Evolutionary conservation across 1,140 invertebrate genomes (phyloP).

Genomic region (Asbolus verrucosus): DNA sequence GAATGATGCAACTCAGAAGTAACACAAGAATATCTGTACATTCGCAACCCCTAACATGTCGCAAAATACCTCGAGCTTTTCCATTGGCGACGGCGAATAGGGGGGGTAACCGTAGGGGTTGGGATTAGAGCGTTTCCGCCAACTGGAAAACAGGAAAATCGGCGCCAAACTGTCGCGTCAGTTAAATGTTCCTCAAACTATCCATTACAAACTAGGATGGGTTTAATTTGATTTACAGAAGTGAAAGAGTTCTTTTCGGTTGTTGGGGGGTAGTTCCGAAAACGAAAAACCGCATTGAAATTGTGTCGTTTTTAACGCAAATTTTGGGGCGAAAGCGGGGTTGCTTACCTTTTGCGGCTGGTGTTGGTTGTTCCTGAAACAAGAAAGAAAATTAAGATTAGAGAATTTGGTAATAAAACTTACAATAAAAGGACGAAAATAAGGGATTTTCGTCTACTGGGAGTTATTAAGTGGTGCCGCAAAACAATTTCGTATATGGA

Average conservation of each 20-base stretch:
- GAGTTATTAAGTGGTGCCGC: background rate
- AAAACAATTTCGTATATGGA: background rate
- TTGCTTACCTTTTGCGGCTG: slow-evolving; percentile 20
- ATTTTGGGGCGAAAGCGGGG: background rate
- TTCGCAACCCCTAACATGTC: slow-evolving; percentile 43
- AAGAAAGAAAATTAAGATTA: slow-evolving; percentile 9
- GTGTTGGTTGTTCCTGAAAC: slow-evolving; percentile 9
- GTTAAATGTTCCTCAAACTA: slow-evolving; percentile 51
- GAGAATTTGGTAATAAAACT: slow-evolving; percentile 2
- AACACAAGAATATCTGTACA: slow-evolving; percentile 47
- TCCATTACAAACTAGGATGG: slow-evolving; percentile 55
- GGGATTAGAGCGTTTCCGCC: slow-evolving; percentile 45
- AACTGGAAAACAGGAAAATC: slow-evolving; percentile 47
- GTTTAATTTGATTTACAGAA: slow-evolving; percentile 51
- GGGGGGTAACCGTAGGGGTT: slow-evolving; percentile 44
- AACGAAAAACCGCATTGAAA: too few species aligned
- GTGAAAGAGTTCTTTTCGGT: slow-evolving; percentile 24
- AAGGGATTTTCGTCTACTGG: slow-evolving; percentile 9
- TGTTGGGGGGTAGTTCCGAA: background rate
- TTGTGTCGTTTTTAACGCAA: too few species aligned
- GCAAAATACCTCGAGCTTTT: slow-evolving; percentile 38
- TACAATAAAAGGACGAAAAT: slow-evolving; percentile 4
- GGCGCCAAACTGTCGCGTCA: slow-evolving; percentile 62
- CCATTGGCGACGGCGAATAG: slow-evolving; percentile 48
- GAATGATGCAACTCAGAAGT: slow-evolving; percentile 58